phyloP scores from a whole-genome alignment of 2,113 vertebrate species.

The Oenanthe oenanthe region DNA sequence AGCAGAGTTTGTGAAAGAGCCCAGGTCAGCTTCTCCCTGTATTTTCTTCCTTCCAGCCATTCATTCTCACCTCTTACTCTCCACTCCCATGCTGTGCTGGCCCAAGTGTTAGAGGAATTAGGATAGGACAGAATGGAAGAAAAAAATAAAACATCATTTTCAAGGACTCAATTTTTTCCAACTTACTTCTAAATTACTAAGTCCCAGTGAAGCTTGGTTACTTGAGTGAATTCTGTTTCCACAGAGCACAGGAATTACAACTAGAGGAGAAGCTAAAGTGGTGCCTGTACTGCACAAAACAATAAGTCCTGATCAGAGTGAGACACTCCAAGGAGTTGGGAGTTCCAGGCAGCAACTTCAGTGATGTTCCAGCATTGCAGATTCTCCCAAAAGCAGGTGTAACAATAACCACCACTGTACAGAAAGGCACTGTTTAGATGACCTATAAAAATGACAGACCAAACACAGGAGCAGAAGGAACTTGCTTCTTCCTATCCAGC shows the following conservation, averaged over 20 bases:
- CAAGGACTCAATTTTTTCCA: not conserved
- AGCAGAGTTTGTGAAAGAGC: not conserved
- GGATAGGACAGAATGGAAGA: not conserved
- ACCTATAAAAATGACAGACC: not conserved
- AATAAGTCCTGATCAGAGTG: not conserved
- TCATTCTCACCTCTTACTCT: not conserved
- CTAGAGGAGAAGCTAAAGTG: not conserved
- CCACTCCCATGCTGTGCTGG: not conserved
- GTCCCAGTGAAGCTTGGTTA: accelerated
- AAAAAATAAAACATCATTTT: not conserved
- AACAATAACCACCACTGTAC: not conserved
- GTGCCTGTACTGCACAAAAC: not conserved
- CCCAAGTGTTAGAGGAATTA: not conserved
- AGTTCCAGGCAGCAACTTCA: not conserved
- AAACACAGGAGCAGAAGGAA: not conserved
- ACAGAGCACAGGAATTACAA: not conserved
- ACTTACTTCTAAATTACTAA: not conserved
- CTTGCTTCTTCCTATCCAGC: not conserved
- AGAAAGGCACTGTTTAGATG: not conserved
- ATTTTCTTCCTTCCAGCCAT: not conserved
- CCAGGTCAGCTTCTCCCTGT: not conserved
- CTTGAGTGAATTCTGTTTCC: not conserved
- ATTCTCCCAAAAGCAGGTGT: not conserved
- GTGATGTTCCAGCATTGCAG: not conserved
- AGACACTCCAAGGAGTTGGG: not conserved